Conservation (phyloP, 2,888 invertebrate genomes). For the Brachyptera risi region DNA sequence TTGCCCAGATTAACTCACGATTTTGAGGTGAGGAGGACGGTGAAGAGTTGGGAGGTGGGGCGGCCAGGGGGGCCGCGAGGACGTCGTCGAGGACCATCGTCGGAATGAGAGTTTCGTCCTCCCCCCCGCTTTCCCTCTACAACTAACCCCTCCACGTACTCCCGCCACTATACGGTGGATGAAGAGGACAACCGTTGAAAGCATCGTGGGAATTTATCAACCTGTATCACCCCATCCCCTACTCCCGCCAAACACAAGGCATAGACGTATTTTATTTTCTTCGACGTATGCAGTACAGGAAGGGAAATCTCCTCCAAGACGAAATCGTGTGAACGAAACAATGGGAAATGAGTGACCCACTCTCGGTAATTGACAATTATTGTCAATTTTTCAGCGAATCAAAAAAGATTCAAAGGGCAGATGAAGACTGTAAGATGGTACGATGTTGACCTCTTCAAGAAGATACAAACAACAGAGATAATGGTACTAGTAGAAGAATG, state of each 20-base stretch:
- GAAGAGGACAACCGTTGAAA: conserved; percentile 32
- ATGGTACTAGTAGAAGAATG: too few relatives aligned
- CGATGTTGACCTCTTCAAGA: too few relatives aligned
- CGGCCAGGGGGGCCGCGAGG: conserved; percentile 14
- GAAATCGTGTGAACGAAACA: neutral
- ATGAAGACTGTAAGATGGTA: too few relatives aligned
- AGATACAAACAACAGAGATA: too few relatives aligned
- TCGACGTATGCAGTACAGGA: conserved; percentile 7
- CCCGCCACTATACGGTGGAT: conserved; percentile 49
- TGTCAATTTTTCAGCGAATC: too few relatives aligned
- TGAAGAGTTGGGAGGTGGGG: conserved; percentile 9
- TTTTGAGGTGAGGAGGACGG: conserved; percentile 27
- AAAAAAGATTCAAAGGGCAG: too few relatives aligned
- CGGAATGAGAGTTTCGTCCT: neutral
- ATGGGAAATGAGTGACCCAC: too few relatives aligned
- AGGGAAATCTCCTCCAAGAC: neutral
- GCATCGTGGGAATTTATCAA: conserved; percentile 35
- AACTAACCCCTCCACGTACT: conserved; percentile 98
- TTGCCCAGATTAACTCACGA: conserved; percentile 33
- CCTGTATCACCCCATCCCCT: conserved; percentile 24
- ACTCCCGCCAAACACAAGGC: conserved; percentile 20
- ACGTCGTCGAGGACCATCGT: neutral
- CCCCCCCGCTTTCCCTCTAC: conserved; percentile 51
- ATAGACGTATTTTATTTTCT: conserved; percentile 20
- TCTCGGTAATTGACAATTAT: too few relatives aligned